Evolutionary conservation across 2,113 vertebrate genomes (phyloP).

Genomic region (Rhadina sibilatrix): DNA sequence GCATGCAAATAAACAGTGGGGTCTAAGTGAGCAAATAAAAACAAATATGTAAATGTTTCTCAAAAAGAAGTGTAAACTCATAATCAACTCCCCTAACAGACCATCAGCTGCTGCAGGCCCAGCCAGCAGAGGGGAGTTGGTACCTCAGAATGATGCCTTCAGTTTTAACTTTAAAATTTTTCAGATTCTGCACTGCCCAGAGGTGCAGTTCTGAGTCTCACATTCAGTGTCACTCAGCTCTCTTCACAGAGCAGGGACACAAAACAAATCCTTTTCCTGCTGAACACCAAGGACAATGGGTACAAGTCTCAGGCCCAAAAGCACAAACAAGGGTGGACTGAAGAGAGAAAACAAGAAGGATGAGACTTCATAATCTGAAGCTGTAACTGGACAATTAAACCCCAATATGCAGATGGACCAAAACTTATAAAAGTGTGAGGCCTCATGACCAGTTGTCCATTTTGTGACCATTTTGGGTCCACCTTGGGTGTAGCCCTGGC

Average conservation of each 20-base stretch:
- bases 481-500: not conserved
- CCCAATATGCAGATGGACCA: not conserved
- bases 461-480: not conserved
- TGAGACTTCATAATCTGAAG: not conserved
- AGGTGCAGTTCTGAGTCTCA: not conserved
- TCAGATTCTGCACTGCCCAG: not conserved
- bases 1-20: not conserved
- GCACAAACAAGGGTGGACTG: not conserved
- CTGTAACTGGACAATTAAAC: not conserved
- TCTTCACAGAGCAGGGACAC: not conserved
- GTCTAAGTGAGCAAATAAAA: not conserved
- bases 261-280: not conserved
- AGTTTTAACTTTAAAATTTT: not conserved
- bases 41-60: not conserved
- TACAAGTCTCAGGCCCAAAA: not conserved
- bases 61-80: not conserved
- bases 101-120: not conserved
- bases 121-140: not conserved
- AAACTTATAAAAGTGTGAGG: not conserved
- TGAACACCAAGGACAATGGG: not conserved
- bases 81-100: not conserved
- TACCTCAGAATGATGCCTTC: not conserved
- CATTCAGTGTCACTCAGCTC: not conserved
- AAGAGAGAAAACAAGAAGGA: not conserved
- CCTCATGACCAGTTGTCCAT: fast-evolving